A percentile compares a stretch with the other conserved stretches of the same genome.
Conservation (phyloP, 2,113 vertebrate genomes). For the Proteles cristata region DNA sequence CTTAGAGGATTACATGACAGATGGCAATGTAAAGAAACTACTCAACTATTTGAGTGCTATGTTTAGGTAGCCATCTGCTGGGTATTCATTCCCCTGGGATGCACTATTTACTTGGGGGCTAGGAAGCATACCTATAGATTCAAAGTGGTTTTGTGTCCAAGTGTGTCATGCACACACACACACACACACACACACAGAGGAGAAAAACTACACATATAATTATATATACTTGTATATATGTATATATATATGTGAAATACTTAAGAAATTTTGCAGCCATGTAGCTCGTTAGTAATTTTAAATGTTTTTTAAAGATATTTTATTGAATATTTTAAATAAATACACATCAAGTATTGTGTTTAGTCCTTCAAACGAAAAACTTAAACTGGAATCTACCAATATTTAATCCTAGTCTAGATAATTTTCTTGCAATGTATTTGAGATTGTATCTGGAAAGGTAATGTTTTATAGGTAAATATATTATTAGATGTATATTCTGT, state of each 20-base stretch:
- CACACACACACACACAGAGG: background rate
- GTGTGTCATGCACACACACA: background rate
- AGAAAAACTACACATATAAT: background rate
- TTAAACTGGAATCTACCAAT: background rate
- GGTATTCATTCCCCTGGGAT: constrained; percentile 58
- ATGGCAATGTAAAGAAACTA: constrained; percentile 78
- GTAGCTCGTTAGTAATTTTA: background rate
- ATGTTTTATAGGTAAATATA: background rate
- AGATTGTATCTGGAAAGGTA: background rate
- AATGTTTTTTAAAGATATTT: background rate
- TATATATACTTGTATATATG: background rate
- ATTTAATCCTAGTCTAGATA: background rate
- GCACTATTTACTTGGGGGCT: constrained; percentile 48
- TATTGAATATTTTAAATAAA: background rate
- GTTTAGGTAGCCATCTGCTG: constrained; percentile 75
- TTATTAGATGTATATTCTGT: background rate
- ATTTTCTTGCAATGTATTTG: background rate
- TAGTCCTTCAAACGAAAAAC: background rate
- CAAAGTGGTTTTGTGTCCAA: background rate
- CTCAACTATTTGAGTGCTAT: constrained; percentile 64
- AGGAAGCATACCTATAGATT: background rate
- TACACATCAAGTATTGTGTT: background rate
- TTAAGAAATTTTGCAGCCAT: background rate
- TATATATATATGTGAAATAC: background rate
- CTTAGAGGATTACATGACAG: constrained; percentile 71